phyloP scores from a whole-genome alignment of 2,888 invertebrate genomes.

The Athalia cordata region DNA sequence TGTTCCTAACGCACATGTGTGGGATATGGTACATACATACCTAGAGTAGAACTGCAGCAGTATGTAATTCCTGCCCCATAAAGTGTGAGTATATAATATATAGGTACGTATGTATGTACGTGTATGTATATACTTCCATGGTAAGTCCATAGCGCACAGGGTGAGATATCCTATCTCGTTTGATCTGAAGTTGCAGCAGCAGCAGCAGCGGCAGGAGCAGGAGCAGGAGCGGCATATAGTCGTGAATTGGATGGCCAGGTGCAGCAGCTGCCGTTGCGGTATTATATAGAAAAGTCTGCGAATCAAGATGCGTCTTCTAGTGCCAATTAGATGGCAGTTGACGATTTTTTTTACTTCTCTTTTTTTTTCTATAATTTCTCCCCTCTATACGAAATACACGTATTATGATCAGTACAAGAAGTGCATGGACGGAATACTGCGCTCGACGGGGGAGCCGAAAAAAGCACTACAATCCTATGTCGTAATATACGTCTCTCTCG shows the following conservation, averaged over 20 bases:
- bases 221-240: background rate
- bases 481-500: constrained; percentile 8
- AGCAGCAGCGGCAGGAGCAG: background rate
- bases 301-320: constrained; percentile 60
- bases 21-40: background rate
- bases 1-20: background rate
- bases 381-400: too few species aligned
- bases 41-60: too few species aligned
- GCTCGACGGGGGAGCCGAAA: constrained; percentile 15
- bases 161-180: constrained; percentile 49
- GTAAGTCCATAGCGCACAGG: constrained; percentile 26
- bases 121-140: too few species aligned
- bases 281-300: constrained; percentile 16
- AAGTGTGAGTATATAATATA: too few species aligned
- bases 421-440: too few species aligned
- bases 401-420: too few species aligned
- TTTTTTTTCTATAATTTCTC: background rate
- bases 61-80: too few species aligned
- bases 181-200: constrained; percentile 8
- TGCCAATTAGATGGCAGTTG: constrained; percentile 67
- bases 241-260: constrained; percentile 17
- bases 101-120: too few species aligned
- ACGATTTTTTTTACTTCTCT: constrained; percentile 52
- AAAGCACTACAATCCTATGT: background rate
- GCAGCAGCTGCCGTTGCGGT: background rate